A percentile compares a stretch with the other conserved stretches of the same genome.
Evolutionary conservation across 2,113 vertebrate genomes (phyloP).

Genomic region (Podarcis muralis): DNA sequence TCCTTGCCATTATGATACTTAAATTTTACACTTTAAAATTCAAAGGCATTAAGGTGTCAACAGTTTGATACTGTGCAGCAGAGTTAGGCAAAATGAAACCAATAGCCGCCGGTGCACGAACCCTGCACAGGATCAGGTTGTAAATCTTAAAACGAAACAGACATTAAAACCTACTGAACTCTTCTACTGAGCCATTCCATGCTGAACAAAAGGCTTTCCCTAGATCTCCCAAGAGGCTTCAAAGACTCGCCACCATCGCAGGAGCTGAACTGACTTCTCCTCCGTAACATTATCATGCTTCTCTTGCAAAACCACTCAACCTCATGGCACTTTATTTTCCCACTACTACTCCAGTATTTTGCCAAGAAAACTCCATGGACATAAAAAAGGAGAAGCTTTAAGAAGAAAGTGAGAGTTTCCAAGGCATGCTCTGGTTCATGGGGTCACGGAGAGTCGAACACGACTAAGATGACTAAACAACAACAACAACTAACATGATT

Average conservation of each 20-base stretch:
- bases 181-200: slow-evolving; percentile 44
- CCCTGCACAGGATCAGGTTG: background rate
- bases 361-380: too few species aligned
- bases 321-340: background rate
- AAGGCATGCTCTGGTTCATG: too few species aligned
- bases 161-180: slow-evolving; percentile 43
- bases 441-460: too few species aligned
- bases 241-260: background rate
- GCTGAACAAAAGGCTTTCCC: slow-evolving; percentile 35
- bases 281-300: background rate
- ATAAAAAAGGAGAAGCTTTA: too few species aligned
- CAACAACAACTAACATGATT: too few species aligned
- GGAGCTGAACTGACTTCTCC: background rate
- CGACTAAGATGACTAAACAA: too few species aligned
- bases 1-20: background rate
- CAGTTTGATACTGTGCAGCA: background rate
- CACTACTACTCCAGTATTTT: background rate
- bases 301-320: background rate
- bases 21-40: slow-evolving; percentile 4
- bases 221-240: slow-evolving; percentile 40
- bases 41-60: slow-evolving; percentile 32
- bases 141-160: slow-evolving; percentile 52
- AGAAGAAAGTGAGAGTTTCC: too few species aligned
- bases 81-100: background rate
- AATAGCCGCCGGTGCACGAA: background rate